These are phyloP conservation scores for Elephas maximus DNA, from an alignment of 2,113 vertebrate genomes.

Conservation along the genomic window DNA sequence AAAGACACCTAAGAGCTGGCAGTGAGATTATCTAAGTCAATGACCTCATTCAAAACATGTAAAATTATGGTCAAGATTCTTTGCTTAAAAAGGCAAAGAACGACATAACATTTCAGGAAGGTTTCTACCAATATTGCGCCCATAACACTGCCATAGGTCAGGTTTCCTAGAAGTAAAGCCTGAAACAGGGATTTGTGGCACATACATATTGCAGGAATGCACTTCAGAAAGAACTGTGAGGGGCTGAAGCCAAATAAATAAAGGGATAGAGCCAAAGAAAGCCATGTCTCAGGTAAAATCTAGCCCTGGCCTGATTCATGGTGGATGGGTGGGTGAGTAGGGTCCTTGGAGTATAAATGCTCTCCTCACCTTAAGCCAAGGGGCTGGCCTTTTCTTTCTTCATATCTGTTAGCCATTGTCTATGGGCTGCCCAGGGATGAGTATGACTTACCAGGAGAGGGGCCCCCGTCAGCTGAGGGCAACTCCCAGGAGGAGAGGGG, in stretches of 20 bases:
- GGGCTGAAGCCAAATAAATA: background rate
- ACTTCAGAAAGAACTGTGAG: background rate
- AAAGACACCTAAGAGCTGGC: background rate
- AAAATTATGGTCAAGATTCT: background rate
- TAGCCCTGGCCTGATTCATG: background rate
- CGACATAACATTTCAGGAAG: background rate
- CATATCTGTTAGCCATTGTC: background rate
- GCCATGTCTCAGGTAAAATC: background rate
- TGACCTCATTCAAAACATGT: background rate
- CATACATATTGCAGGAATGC: background rate
- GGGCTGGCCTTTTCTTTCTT: background rate
- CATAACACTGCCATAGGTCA: background rate
- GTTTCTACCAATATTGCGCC: background rate
- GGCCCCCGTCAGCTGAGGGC: background rate
- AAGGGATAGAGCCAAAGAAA: background rate
- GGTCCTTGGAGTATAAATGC: background rate
- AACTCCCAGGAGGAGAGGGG: background rate
- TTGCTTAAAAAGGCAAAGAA: slow-evolving; percentile 48
- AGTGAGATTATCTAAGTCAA: background rate
- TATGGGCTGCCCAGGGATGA: background rate
- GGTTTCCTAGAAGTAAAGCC: too few relatives aligned
- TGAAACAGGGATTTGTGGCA: background rate
- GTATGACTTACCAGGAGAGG: background rate
- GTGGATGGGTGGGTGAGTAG: rapidly evolving
- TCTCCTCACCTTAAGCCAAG: background rate